Conservation (phyloP, 2,797 vertebrate genomes). For the Sebastes steindachneri region DNA sequence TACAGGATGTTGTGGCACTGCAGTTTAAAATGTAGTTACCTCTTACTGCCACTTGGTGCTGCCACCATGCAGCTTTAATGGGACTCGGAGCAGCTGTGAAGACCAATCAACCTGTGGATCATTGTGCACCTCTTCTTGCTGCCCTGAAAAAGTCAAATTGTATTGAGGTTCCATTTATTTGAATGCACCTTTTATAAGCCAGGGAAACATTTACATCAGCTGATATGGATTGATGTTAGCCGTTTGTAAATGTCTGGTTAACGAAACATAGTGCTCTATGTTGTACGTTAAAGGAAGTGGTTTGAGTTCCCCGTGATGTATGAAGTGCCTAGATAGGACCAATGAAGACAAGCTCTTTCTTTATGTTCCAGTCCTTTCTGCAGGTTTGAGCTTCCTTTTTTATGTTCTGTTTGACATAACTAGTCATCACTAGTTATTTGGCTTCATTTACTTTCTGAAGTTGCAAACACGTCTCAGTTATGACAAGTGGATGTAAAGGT, state of each 20-base stretch:
- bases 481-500: neutral
- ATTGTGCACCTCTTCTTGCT: neutral
- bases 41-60: slow-evolving; percentile 19
- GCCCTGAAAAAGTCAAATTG: slow-evolving; percentile 19
- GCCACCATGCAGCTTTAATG: slow-evolving; percentile 1
- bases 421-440: neutral
- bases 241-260: neutral
- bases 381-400: neutral
- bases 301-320: neutral
- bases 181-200: neutral
- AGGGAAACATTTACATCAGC: neutral
- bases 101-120: slow-evolving; percentile 39
- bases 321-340: slow-evolving; percentile 37
- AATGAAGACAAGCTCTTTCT: neutral
- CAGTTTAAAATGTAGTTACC: neutral
- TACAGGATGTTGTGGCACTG: neutral
- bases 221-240: neutral
- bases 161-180: neutral
- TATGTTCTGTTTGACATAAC: neutral
- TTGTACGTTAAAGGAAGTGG: neutral
- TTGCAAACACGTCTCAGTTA: neutral
- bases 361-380: neutral
- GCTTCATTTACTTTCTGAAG: neutral
- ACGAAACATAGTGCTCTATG: neutral
- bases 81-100: slow-evolving; percentile 13